These are phyloP conservation scores for Psittacula echo DNA, from an alignment of 2,797 vertebrate genomes.

Conservation along the genomic window DNA sequence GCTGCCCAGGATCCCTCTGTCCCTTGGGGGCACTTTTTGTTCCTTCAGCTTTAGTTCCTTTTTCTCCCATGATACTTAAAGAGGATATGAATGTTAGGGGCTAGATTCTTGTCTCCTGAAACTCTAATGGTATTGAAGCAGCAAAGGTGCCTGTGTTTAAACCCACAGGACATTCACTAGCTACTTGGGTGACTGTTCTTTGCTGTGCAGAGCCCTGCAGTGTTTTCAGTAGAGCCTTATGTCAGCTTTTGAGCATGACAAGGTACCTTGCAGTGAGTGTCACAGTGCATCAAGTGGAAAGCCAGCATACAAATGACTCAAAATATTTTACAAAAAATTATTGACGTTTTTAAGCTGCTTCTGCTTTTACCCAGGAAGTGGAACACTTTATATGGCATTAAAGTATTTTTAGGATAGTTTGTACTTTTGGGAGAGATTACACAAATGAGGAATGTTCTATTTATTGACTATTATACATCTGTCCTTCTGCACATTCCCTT, in stretches of 20 bases:
- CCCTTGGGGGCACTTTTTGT: neutral
- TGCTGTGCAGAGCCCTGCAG: constrained; percentile 49
- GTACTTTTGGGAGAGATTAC: neutral
- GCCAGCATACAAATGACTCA: constrained; percentile 65
- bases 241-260: constrained; percentile 57
- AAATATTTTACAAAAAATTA: constrained; percentile 64
- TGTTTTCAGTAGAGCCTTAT: constrained; percentile 50
- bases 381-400: neutral
- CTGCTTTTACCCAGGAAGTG: constrained; percentile 7
- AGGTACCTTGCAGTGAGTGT: constrained; percentile 61
- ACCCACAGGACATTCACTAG: neutral
- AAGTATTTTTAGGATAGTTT: neutral
- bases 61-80: neutral
- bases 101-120: neutral
- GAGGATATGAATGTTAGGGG: neutral
- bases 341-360: constrained; percentile 47
- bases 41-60: neutral
- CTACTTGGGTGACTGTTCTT: neutral
- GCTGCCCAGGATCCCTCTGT: neutral
- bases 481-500: neutral
- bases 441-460: neutral
- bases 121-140: neutral
- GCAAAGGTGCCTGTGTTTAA: neutral
- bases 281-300: constrained; percentile 64
- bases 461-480: neutral